A percentile compares a stretch with the other conserved stretches of the same genome.
Evolutionary conservation across 2,113 vertebrate genomes (phyloP).

Genomic region (Cathartes aura): DNA sequence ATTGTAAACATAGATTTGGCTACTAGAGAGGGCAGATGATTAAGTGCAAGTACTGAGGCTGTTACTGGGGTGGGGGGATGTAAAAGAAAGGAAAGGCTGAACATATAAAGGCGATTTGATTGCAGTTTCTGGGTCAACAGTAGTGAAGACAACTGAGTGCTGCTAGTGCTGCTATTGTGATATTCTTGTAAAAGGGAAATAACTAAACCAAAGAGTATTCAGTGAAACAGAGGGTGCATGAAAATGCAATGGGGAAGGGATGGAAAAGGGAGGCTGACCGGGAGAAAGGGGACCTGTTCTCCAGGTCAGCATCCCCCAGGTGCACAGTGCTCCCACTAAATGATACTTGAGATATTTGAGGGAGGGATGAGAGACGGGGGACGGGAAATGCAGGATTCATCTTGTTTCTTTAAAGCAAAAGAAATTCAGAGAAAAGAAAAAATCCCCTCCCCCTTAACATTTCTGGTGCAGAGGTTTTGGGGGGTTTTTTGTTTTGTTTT

Average conservation of each 20-base stretch:
- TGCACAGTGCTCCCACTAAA: slow-evolving; percentile 36
- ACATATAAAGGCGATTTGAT: background rate
- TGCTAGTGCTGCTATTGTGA: slow-evolving; percentile 71
- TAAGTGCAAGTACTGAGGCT: background rate
- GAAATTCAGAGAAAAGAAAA: background rate
- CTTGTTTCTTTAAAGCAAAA: slow-evolving; percentile 59
- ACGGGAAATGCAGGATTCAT: slow-evolving; percentile 41
- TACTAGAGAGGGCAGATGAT: slow-evolving; percentile 29
- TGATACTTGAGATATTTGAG: slow-evolving; percentile 56
- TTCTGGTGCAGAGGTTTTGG: slow-evolving; percentile 78
- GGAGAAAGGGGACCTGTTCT: background rate
- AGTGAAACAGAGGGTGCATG: slow-evolving; percentile 41
- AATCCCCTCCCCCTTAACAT: slow-evolving; percentile 15
- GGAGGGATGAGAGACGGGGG: background rate
- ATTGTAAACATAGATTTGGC: background rate
- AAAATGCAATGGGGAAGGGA: background rate
- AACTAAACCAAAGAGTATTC: slow-evolving; percentile 84
- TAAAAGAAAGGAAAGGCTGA: background rate
- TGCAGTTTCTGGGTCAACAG: slow-evolving; percentile 10
- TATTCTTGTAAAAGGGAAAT: slow-evolving; percentile 58
- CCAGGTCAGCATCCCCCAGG: background rate
- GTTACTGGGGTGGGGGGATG: background rate
- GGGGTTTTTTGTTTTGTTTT: background rate
- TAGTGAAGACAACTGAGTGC: background rate
- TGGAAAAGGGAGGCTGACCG: background rate